phyloP scores from a whole-genome alignment of 2,113 vertebrate genomes.

The Oxyura jamaicensis region DNA sequence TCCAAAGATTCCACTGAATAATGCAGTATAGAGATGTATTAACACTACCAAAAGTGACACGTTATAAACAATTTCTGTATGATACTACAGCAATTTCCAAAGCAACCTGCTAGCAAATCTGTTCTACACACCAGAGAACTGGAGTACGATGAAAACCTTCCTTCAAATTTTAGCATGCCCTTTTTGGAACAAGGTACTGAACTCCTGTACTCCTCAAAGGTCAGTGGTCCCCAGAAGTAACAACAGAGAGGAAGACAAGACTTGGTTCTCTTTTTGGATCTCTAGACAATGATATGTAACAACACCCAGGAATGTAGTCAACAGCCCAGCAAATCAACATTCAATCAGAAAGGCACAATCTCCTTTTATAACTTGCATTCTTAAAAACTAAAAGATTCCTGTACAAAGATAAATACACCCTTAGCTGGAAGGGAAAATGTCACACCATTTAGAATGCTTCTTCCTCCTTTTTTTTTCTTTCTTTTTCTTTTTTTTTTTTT shows the following conservation, averaged over 20 bases:
- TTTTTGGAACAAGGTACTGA: neutral
- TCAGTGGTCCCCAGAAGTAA: neutral
- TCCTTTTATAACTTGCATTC: conserved; percentile 19
- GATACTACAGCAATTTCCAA: neutral
- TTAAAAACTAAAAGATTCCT: conserved; percentile 26
- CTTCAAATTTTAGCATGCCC: neutral
- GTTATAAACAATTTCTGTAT: neutral
- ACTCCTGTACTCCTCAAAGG: neutral
- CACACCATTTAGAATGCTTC: conserved; percentile 68
- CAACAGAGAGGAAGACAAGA: neutral
- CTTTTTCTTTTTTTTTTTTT: neutral
- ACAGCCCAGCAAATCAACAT: neutral
- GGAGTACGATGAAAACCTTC: neutral
- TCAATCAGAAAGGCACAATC: conserved; percentile 19
- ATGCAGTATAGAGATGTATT: neutral
- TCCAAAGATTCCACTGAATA: conserved; percentile 31
- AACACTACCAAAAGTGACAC: neutral
- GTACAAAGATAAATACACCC: conserved; percentile 76
- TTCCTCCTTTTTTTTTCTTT: conserved; percentile 37
- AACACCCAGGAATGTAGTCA: neutral
- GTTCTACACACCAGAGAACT: neutral
- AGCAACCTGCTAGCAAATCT: neutral
- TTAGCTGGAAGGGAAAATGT: conserved; percentile 73
- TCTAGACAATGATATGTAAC: conserved; percentile 11
- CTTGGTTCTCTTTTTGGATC: neutral